A percentile compares a stretch with the other conserved stretches of the same genome.
Conservation (phyloP, 2,797 vertebrate genomes). For the Selene dorsalis region DNA sequence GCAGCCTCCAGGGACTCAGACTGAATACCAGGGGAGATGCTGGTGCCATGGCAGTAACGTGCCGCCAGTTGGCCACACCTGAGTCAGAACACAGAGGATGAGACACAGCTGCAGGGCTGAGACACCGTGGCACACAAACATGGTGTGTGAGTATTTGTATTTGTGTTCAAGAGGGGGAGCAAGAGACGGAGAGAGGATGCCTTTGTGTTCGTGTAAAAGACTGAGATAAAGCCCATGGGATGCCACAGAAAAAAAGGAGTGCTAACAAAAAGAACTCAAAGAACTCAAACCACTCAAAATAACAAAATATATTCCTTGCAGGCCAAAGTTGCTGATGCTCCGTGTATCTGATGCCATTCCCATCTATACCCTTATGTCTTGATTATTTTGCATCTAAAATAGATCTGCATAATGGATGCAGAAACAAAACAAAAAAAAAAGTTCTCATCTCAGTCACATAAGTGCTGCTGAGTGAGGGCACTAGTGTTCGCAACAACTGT, state of each 20-base stretch:
- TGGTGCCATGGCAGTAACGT: constrained; percentile 35
- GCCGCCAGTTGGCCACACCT: constrained; percentile 50
- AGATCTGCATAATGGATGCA: constrained; percentile 58
- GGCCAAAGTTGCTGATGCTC: constrained; percentile 73
- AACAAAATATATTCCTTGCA: constrained; percentile 69
- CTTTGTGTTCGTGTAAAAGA: constrained; percentile 41
- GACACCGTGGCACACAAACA: constrained; percentile 20
- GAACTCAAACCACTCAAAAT: constrained; percentile 52
- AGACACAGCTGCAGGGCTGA: constrained; percentile 49
- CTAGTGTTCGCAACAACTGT: constrained; percentile 7
- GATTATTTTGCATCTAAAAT: constrained; percentile 57
- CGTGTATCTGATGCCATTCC: constrained; percentile 29
- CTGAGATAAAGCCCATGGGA: constrained; percentile 47
- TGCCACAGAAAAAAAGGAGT: constrained; percentile 48
- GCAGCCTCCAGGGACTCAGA: neutral
- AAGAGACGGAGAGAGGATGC: neutral
- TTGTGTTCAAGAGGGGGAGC: constrained; percentile 13
- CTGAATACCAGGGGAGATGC: constrained; percentile 23
- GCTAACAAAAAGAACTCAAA: constrained; percentile 69
- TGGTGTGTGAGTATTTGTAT: constrained; percentile 24
- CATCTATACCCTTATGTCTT: constrained; percentile 58
- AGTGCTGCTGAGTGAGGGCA: constrained; percentile 19
- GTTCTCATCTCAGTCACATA: constrained; percentile 8
- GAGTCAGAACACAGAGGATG: constrained; percentile 43
- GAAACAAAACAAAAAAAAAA: constrained; percentile 12